A percentile compares a stretch with the other conserved stretches of the same genome.
Evolutionary conservation across 2,113 vertebrate species (phyloP).

Genomic region (Rhabdomys dilectus): DNA sequence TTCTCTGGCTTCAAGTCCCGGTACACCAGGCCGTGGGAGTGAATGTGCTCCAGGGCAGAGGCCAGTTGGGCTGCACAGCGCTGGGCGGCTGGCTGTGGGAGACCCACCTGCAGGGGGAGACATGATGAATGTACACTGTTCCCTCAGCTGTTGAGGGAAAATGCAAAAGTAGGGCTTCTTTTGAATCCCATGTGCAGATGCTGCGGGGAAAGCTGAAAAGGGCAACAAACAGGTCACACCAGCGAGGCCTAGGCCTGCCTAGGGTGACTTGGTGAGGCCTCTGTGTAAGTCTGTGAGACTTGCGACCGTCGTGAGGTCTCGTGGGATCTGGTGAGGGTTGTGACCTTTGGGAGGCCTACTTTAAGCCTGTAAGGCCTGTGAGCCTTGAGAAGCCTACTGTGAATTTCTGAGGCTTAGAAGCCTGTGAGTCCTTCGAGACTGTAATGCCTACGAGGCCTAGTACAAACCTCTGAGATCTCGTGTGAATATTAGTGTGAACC

Average conservation of each 20-base stretch:
- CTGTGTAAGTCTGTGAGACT: neutral
- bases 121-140: accelerated
- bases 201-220: accelerated
- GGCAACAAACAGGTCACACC: accelerated
- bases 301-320: no score
- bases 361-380: neutral
- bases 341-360: neutral
- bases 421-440: neutral
- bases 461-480: no score
- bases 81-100: slow-evolving; percentile 90
- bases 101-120: slow-evolving; percentile 89
- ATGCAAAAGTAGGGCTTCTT: accelerated
- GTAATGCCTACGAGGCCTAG: neutral
- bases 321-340: no score
- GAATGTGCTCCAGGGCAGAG: slow-evolving; percentile 94
- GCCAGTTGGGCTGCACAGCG: slow-evolving; percentile 92
- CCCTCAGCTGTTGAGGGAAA: neutral
- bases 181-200: neutral
- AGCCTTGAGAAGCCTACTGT: neutral
- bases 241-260: neutral
- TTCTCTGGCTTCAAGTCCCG: slow-evolving; percentile 97
- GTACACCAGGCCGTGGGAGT: slow-evolving; percentile 93
- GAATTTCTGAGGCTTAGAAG: neutral
- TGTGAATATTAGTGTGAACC: no score
- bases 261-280: no score